Evolutionary conservation across 2,797 vertebrate genomes (phyloP).

Genomic region (Remorina albescens): DNA sequence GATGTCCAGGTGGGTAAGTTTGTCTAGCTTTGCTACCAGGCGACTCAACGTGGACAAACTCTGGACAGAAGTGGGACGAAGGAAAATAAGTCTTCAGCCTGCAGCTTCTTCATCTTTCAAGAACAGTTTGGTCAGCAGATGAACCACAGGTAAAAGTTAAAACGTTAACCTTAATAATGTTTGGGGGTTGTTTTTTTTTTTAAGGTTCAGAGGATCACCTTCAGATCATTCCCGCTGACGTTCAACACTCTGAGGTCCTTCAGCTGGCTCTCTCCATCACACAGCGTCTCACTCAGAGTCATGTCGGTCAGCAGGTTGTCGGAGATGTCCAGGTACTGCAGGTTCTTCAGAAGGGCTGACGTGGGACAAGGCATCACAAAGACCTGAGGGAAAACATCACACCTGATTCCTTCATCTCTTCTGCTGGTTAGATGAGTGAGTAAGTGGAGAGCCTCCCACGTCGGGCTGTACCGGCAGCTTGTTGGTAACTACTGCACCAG

Average conservation of each 20-base stretch:
- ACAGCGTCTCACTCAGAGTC: constrained; percentile 57
- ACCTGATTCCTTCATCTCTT: not conserved
- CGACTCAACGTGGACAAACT: constrained; percentile 53
- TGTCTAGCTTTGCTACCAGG: constrained; percentile 49
- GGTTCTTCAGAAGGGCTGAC: constrained; percentile 37
- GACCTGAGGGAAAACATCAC: constrained; percentile 36
- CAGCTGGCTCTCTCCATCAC: not conserved
- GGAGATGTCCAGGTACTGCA: constrained; percentile 71
- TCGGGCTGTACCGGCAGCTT: no score
- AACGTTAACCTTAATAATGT: no score
- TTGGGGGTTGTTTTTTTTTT: no score
- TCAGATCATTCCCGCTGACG: constrained; percentile 68
- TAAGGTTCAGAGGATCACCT: constrained; percentile 63
- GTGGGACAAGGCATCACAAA: constrained; percentile 60
- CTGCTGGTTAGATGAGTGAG: no score
- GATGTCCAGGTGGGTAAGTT: constrained; percentile 74
- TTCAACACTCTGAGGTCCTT: constrained; percentile 66
- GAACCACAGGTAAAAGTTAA: not conserved
- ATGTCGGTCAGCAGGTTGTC: constrained; percentile 75
- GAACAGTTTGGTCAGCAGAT: no score
- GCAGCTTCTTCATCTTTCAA: no score
- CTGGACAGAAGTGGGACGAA: constrained; percentile 36
- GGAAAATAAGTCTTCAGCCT: not conserved
- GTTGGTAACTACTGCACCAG: no score
- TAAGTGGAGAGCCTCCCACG: no score